These are phyloP conservation scores for Schlechtendalia chinensis DNA, from an alignment of 1,140 invertebrate genomes.

Conservation along the genomic window DNA sequence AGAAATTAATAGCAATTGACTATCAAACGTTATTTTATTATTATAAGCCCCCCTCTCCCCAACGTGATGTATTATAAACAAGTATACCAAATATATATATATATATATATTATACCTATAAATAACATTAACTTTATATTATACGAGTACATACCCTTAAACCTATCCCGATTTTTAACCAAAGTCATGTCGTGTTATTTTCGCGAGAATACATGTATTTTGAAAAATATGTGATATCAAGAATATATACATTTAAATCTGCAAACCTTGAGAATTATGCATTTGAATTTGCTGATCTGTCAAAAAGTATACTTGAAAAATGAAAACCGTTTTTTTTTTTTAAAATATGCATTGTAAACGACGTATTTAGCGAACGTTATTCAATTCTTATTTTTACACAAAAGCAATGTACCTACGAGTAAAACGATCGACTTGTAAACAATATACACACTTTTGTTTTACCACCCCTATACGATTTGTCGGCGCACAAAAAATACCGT, in stretches of 20 bases:
- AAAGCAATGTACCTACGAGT: neutral
- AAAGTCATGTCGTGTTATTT: too few relatives aligned
- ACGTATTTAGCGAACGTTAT: neutral
- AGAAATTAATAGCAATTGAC: constrained; percentile 39
- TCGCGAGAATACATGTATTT: too few relatives aligned
- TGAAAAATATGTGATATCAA: neutral
- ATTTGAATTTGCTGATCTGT: neutral
- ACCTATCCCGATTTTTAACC: too few relatives aligned
- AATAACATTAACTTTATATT: neutral
- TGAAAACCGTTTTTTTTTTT: constrained; percentile 34
- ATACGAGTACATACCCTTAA: neutral
- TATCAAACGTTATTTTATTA: neutral
- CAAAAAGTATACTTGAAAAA: constrained; percentile 5
- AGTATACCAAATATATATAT: neutral
- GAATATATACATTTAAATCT: constrained; percentile 3
- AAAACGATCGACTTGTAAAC: constrained; percentile 12
- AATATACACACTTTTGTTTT: constrained; percentile 28
- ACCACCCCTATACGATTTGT: neutral
- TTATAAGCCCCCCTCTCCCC: neutral
- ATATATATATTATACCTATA: neutral
- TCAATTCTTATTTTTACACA: neutral
- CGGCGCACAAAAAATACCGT: neutral
- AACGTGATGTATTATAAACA: neutral
- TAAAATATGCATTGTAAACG: neutral
- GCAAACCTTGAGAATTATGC: neutral